Base-by-base conservation (phyloP, 2,888 invertebrate species). In the Acanthosepion pharaonis region DNA sequence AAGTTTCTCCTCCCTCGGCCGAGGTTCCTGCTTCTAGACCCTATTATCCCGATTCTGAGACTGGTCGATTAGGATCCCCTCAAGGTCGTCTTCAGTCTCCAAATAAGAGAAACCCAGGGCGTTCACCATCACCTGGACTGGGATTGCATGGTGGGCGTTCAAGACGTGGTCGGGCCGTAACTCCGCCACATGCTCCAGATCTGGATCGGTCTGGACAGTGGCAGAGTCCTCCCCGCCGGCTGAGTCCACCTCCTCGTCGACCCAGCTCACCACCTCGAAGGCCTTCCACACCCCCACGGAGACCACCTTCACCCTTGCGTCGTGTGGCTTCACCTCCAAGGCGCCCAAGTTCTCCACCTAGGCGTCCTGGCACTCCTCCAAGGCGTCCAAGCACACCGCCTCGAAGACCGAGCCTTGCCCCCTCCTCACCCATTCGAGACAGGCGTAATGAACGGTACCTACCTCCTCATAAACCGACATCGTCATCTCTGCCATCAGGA, bases 141-240 rank as follows among this genome's bases (percentile, higher is more conserved):
- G 28, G 33, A 25, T 42, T 64, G 28, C 94, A 64, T 48, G 48
- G 64, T 94, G 94, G 18, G 53, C 93, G 93, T 20, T 93, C 93
- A n/a, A 49, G 93, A 18, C 93, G 93, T 53, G 53, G 49, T 49
- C 48, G 93, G 53, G 78, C 78, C 11, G 78, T 78, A 78, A 93
- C 93, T n/a, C 93, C 93, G 53, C 93, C 93, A 53, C 93, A 93
- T 93, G 93, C 93, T 53, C n/a, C 93, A 18, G 93, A 93, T 53
- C n/a, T 93, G 28, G 93, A 93, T 33, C 33, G 93, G 53, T 51
- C 53, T 93, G 53, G 93, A 53, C 93, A 93, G 53, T 93, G 93
- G 93, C 93, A 93, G 49, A 93, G 93, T 93, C 93, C 93, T 53
- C 93, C 93, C 18, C 93, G 93, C 51, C 51, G 93, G n/a, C 93